These are phyloP conservation scores for Barbus barbus DNA, from an alignment of 2,113 vertebrate genomes.

Conservation along the genomic window DNA sequence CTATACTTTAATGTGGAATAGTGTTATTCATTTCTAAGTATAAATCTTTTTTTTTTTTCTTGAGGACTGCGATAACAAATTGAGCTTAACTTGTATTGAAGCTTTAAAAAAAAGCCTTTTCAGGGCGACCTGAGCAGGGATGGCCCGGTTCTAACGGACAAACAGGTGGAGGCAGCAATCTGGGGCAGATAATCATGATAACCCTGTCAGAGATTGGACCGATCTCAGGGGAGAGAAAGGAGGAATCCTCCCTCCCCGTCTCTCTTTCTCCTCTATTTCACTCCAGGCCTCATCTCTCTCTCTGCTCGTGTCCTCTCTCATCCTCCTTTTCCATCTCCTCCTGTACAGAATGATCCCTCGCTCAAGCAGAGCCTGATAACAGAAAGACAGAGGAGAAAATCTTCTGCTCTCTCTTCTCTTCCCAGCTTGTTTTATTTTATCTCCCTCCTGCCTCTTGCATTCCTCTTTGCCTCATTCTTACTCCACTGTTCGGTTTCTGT, in stretches of 20 bases:
- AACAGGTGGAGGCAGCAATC: conserved; percentile 16
- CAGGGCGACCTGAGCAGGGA: not conserved
- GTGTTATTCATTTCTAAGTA: not conserved
- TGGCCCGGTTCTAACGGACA: not conserved
- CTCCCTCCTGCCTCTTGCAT: not conserved
- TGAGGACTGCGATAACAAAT: not conserved
- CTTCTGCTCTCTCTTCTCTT: not conserved
- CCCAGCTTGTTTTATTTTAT: not conserved
- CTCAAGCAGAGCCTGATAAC: not conserved
- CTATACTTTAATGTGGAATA: not conserved
- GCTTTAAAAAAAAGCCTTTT: not conserved
- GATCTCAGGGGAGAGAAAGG: not conserved
- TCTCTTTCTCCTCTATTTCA: conserved; percentile 21
- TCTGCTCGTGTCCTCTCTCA: too few species aligned
- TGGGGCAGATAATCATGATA: conserved; percentile 12
- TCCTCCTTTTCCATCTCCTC: too few species aligned
- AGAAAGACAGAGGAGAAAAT: not conserved
- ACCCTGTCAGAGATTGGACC: not conserved
- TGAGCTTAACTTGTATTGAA: not conserved
- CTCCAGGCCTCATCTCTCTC: conserved; percentile 3
- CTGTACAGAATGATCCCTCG: not conserved
- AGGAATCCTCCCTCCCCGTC: not conserved
- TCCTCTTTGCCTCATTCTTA: not conserved
- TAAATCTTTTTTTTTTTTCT: not conserved
- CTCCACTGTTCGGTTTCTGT: conserved; percentile 10